Evolutionary conservation across 2,113 vertebrate species (phyloP).

Genomic region (Odobenus rosmarus): DNA sequence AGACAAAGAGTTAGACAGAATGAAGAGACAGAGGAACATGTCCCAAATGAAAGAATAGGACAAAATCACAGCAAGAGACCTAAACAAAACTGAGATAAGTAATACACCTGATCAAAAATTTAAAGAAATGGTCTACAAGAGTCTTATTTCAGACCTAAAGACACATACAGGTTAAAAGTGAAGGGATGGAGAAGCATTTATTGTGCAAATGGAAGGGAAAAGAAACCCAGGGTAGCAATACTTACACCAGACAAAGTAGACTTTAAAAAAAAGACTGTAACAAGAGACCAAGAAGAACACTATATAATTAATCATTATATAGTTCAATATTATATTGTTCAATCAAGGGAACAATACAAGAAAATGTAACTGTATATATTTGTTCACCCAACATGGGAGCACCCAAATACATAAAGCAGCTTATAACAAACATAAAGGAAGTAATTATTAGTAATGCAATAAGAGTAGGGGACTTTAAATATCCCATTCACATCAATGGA

Average conservation of each 20-base stretch:
- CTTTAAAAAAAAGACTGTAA: not conserved
- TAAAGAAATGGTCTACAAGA: not conserved
- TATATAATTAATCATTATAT: not conserved
- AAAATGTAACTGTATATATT: not conserved
- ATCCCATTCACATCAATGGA: not conserved
- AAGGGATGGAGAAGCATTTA: not conserved
- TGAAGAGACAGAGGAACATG: not conserved
- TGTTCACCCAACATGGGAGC: not conserved
- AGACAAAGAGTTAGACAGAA: not conserved
- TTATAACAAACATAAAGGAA: not conserved
- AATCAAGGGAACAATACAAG: not conserved
- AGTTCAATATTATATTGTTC: too few species aligned
- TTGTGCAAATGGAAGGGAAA: not conserved
- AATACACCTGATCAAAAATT: not conserved
- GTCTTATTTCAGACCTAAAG: not conserved
- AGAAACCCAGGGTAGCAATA: not conserved
- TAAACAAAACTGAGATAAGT: not conserved
- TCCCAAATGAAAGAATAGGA: not conserved
- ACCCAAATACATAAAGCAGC: not conserved
- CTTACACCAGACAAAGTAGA: not conserved
- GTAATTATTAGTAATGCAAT: not conserved
- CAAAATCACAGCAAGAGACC: not conserved
- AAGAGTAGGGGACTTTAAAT: not conserved
- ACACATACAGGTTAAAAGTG: not conserved
- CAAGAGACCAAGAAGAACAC: not conserved